These are phyloP conservation scores for Boulengeromyrus knoepffleri DNA, from an alignment of 2,113 vertebrate species.

Conservation along the genomic window DNA sequence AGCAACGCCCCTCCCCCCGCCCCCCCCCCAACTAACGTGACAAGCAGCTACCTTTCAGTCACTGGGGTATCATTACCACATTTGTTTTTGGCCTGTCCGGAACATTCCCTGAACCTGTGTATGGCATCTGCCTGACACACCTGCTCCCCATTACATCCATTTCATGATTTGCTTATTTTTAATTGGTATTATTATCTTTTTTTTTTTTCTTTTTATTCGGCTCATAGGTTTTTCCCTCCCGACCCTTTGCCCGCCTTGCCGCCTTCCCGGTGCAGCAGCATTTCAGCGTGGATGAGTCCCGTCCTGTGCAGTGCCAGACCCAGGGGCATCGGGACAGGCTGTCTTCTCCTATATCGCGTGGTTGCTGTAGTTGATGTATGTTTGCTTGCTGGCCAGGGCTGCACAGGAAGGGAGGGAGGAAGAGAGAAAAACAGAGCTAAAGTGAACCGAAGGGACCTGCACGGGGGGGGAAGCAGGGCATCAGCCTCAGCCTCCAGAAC, in stretches of 20 bases:
- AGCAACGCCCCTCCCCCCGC: background rate
- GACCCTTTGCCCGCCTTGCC: background rate
- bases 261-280: constrained; percentile 23
- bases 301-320: background rate
- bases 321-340: background rate
- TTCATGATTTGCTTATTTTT: constrained; percentile 17
- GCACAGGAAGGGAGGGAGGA: constrained; percentile 45
- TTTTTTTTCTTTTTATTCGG: background rate
- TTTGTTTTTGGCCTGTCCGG: constrained; percentile 31
- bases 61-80: constrained; percentile 36
- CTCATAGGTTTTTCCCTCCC: background rate
- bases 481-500: background rate
- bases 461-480: background rate
- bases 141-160: constrained; percentile 33
- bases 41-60: constrained; percentile 34
- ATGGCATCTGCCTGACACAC: background rate
- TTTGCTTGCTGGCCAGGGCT: constrained; percentile 91
- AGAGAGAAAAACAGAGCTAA: constrained; percentile 22
- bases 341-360: constrained; percentile 78
- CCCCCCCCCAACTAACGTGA: constrained; percentile 1
- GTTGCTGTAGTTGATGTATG: constrained; percentile 98
- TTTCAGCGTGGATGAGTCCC: constrained; percentile 28
- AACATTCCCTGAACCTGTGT: constrained; percentile 27
- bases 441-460: background rate
- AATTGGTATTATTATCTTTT: background rate